These are phyloP conservation scores for Laodelphax striatellus DNA, from an alignment of 1,140 invertebrate species.

Conservation along the genomic window DNA sequence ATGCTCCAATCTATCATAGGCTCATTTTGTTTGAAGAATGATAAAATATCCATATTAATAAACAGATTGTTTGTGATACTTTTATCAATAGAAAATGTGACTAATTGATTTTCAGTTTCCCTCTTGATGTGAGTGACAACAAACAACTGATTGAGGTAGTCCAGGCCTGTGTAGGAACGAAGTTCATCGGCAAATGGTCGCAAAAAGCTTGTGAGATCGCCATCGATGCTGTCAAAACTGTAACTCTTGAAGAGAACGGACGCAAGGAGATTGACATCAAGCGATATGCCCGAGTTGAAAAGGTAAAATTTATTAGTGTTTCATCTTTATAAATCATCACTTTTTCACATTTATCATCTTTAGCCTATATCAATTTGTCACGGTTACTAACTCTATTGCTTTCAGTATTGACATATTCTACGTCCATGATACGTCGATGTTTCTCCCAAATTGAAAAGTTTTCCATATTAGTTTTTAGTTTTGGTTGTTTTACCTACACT, in stretches of 20 bases:
- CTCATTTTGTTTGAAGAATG: too few relatives aligned
- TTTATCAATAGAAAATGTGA: too few relatives aligned
- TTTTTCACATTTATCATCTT: background rate
- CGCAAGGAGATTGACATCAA: conserved; percentile 96
- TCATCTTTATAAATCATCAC: too few relatives aligned
- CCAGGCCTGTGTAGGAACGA: conserved; percentile 93
- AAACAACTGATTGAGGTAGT: conserved; percentile 75
- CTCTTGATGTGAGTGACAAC: conserved; percentile 73
- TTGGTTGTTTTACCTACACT: too few relatives aligned
- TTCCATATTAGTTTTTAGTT: too few relatives aligned
- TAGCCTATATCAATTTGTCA: background rate
- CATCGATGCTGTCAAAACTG: conserved; percentile 85
- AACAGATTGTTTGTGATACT: too few relatives aligned
- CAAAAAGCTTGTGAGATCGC: conserved; percentile 93
- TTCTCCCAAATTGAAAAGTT: too few relatives aligned
- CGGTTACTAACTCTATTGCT: too few relatives aligned
- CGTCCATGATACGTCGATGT: too few relatives aligned
- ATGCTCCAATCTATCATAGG: too few relatives aligned
- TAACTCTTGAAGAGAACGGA: conserved; percentile 79
- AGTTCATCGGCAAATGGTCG: conserved; percentile 91
- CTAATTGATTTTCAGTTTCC: conserved; percentile 40
- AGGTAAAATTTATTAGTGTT: conserved; percentile 38
- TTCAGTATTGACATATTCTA: too few relatives aligned
- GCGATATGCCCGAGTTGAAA: conserved; percentile 95
- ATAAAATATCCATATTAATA: too few relatives aligned